Base-by-base conservation (phyloP, 2,797 vertebrate species). In the Takifugu ocellatus region DNA sequence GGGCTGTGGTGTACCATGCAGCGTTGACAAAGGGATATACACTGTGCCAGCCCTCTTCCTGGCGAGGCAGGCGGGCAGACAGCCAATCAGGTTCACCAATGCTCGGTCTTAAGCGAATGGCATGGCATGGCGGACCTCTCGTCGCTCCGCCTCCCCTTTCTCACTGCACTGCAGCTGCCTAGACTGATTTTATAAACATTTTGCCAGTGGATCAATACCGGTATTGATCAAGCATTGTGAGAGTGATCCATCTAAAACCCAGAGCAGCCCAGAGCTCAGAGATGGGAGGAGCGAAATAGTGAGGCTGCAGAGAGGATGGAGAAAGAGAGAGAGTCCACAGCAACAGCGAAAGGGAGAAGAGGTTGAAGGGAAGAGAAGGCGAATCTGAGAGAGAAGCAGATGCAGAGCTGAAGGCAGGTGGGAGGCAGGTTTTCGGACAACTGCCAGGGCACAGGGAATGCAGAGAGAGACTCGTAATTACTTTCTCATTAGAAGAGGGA, bases 171-270 rank as follows among this genome's bases (percentile, higher is more conserved):
- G 75, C 86, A 79, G 87, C 89, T 91, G 87, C 91, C 90, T 87
- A 84, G 89, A 91, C 96, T 94, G 95, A 97, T 98, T 97, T 97
- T 97, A 96, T 96, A 98, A 98, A 98, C 96, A 97, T 98, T 98
- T 98, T 92, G 91, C 92, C 95, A 93, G 87, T 92, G 91, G 94
- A 98, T 99, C 97, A 97, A 99, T 99, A 98, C 92, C 91, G 79
- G 93, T 98, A 99, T 98, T 98, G 97, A 99, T 98, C 96, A 97
- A 93, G 94, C 96, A 97, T 98, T 97, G 96, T 95, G 94, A 95
- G 95, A 91, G 92, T 96, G 94, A 94, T 94, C 93, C 91, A 93
- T 95, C 91, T 92, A 90, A 93, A 92, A 89, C 91, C 91, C 90
- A 88, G 82, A 90, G 89, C 91, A 90, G 91, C 90, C 89, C 87